phyloP scores from a whole-genome alignment of 2,797 vertebrate genomes.

The Hypotaenidia philippensis region DNA sequence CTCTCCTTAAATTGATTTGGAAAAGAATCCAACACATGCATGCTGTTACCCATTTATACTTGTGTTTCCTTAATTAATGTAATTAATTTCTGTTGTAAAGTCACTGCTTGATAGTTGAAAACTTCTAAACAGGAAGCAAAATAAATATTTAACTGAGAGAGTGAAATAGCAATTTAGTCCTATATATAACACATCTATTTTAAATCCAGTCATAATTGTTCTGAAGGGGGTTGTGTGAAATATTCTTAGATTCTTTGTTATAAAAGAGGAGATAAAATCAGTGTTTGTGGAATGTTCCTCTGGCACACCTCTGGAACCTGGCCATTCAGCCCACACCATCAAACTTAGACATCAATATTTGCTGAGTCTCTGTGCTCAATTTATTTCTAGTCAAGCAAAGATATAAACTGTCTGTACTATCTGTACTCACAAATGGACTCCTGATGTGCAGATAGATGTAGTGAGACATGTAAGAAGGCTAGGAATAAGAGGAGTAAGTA shows the following conservation, averaged over 20 bases:
- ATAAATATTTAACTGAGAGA: neutral
- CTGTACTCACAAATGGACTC: neutral
- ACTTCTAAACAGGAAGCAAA: neutral
- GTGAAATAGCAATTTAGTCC: neutral
- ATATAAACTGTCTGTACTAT: neutral
- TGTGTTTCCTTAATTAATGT: neutral
- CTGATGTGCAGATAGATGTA: neutral
- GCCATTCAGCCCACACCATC: neutral
- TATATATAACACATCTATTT: neutral
- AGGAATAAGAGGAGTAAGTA: neutral
- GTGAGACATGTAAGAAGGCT: neutral
- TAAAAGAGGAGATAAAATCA: neutral
- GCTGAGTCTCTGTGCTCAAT: neutral
- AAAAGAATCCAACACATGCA: neutral
- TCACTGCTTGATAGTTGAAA: neutral
- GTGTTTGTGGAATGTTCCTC: neutral
- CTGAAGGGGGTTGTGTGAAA: neutral
- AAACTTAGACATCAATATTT: neutral
- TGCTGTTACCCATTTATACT: neutral
- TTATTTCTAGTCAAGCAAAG: neutral
- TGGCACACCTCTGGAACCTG: neutral
- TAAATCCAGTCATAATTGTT: neutral
- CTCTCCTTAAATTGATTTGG: neutral
- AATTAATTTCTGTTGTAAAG: neutral
- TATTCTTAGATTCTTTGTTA: neutral